Percentiles rank a stretch among this genome's conserved stretches.
Evolutionary conservation across 1,140 invertebrate species (phyloP).

Genomic region (Drusus annulatus): DNA sequence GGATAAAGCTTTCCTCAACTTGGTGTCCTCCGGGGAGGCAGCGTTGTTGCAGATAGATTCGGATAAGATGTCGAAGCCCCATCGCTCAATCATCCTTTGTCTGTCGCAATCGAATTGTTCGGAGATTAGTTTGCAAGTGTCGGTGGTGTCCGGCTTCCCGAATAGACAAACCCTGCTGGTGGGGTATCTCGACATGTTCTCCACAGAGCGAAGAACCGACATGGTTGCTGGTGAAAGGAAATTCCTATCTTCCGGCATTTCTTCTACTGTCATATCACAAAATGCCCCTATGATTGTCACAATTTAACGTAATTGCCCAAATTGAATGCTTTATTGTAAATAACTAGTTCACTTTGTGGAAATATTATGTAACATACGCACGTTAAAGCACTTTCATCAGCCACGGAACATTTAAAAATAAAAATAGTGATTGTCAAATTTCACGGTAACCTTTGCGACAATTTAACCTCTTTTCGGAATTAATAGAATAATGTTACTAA

Average conservation of each 20-base stretch:
- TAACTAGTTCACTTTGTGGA: conserved; percentile 6
- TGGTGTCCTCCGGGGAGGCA: background rate
- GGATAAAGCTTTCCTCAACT: background rate
- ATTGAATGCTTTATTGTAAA: conserved; percentile 7
- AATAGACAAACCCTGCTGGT: conserved; percentile 52
- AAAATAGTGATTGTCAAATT: too few relatives aligned
- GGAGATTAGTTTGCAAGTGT: conserved; percentile 24
- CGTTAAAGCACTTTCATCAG: background rate
- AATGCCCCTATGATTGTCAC: conserved; percentile 34
- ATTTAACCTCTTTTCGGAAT: background rate
- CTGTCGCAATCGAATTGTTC: conserved; percentile 51
- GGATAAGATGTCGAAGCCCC: conserved; percentile 53
- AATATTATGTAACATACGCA: background rate
- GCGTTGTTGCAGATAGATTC: conserved; percentile 11
- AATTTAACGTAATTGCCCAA: conserved; percentile 21
- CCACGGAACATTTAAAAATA: too few relatives aligned
- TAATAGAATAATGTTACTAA: background rate
- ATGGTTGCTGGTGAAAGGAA: conserved; percentile 32
- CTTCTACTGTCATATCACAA: conserved; percentile 44
- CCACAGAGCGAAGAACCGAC: conserved; percentile 45
- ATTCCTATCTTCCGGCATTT: conserved; percentile 40
- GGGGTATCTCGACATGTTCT: conserved; percentile 41
- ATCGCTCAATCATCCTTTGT: conserved; percentile 48
- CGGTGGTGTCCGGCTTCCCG: conserved; percentile 46
- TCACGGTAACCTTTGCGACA: background rate